phyloP scores from a whole-genome alignment of 2,888 invertebrate species.

The Nephrotoma guestfalica region DNA sequence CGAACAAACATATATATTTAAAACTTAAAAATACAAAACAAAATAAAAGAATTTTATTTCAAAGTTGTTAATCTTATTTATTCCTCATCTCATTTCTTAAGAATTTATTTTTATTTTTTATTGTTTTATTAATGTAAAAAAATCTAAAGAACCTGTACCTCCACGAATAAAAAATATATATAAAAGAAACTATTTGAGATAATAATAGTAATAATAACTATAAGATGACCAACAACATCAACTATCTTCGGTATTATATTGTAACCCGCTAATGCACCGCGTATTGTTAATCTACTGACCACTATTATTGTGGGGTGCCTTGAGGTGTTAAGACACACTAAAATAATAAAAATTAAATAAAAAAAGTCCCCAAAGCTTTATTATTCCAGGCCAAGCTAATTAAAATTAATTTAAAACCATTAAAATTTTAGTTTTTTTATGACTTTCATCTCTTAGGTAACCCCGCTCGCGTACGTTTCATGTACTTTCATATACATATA shows the following conservation, averaged over 20 bases:
- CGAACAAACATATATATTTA: not conserved
- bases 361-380: not conserved
- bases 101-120: not conserved
- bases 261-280: not conserved
- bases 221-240: not conserved
- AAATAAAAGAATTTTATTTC: not conserved
- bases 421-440: not conserved
- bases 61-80: not conserved
- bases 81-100: not conserved
- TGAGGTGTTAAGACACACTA: not conserved
- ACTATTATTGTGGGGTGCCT: not conserved
- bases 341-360: not conserved
- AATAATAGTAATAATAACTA: not conserved
- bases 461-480: not conserved
- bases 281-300: not conserved
- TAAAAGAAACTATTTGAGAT: not conserved
- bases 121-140: not conserved
- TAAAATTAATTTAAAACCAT: not conserved
- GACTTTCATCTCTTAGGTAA: not conserved
- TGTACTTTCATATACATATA: not conserved
- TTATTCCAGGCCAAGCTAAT: not conserved
- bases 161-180: not conserved
- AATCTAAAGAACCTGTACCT: not conserved
- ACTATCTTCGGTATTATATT: not conserved
- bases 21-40: not conserved